Evolutionary conservation across 2,888 invertebrate species (phyloP).

Genomic region (Drosophila subsilvestris): DNA sequence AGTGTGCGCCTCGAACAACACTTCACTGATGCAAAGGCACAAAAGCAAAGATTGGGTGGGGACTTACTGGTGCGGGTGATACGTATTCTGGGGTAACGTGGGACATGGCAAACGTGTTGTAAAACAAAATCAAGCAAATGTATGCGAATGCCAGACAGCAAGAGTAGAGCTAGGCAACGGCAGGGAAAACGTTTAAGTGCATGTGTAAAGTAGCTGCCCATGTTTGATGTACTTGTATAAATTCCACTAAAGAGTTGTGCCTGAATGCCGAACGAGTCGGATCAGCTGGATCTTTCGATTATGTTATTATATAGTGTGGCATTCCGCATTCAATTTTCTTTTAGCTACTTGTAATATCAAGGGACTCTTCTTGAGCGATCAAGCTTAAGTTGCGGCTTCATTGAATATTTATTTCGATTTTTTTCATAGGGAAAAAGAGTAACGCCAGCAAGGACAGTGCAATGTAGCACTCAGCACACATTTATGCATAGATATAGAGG

Average conservation of each 20-base stretch:
- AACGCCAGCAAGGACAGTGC: not conserved
- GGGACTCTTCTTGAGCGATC: too few relatives aligned
- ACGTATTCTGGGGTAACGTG: conserved; percentile 5
- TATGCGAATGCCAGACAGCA: conserved; percentile 63
- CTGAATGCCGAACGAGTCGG: not conserved
- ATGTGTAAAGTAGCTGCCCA: conserved; percentile 68
- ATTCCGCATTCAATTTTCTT: too few relatives aligned
- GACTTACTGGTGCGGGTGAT: conserved; percentile 35
- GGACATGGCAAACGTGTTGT: conserved; percentile 64
- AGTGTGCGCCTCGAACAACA: conserved; percentile 73
- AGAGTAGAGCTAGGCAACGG: conserved; percentile 42
- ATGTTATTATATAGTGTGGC: not conserved
- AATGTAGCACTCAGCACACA: not conserved
- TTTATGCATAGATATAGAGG: not conserved
- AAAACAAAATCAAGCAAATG: conserved; percentile 69
- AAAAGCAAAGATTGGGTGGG: conserved; percentile 48
- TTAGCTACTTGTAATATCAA: not conserved
- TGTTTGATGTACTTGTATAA: conserved; percentile 5
- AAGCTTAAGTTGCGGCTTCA: too few relatives aligned
- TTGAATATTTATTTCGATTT: too few relatives aligned
- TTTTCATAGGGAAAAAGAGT: not conserved
- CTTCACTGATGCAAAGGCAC: conserved; percentile 66
- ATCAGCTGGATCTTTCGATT: not conserved
- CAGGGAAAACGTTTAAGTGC: conserved; percentile 71
- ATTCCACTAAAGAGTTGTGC: not conserved